Evolutionary conservation across 2,888 invertebrate species (phyloP).

Genomic region (Bembecia ichneumoniformis): DNA sequence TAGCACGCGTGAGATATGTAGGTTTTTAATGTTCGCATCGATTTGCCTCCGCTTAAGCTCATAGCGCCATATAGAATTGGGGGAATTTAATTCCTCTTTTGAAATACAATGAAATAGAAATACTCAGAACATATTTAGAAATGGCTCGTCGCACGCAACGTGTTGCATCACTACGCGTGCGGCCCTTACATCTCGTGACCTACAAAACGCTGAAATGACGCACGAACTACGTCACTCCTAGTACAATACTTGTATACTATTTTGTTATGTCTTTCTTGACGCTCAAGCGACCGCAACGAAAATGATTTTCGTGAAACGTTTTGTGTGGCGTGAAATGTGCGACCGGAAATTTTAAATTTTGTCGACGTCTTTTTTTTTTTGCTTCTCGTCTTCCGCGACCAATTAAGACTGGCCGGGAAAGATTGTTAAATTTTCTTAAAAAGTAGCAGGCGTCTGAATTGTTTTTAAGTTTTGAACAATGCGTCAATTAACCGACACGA

Average conservation of each 20-base stretch:
- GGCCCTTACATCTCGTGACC: conserved; percentile 1
- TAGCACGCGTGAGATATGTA: too few species aligned
- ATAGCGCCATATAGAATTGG: too few species aligned
- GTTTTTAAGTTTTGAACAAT: too few species aligned
- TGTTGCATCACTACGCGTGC: not conserved
- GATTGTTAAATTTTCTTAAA: too few species aligned
- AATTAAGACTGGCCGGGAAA: too few species aligned
- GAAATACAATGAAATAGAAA: too few species aligned
- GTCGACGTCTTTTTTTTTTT: not conserved
- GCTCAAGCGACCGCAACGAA: not conserved
- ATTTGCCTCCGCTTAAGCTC: too few species aligned
- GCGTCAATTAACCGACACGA: too few species aligned
- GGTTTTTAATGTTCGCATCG: too few species aligned
- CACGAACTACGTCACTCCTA: conserved; percentile 4
- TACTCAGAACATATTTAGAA: not conserved
- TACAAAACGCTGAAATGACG: conserved; percentile 2
- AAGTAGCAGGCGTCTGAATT: too few species aligned
- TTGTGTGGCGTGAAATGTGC: not conserved
- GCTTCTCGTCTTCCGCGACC: not conserved
- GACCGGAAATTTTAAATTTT: not conserved
- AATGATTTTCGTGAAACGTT: not conserved
- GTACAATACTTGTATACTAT: not conserved
- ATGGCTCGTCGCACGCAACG: not conserved
- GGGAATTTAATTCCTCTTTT: too few species aligned
- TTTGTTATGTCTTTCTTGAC: not conserved